Base-by-base conservation (phyloP, 2,888 invertebrate species). In the Diarsia rubi region DNA sequence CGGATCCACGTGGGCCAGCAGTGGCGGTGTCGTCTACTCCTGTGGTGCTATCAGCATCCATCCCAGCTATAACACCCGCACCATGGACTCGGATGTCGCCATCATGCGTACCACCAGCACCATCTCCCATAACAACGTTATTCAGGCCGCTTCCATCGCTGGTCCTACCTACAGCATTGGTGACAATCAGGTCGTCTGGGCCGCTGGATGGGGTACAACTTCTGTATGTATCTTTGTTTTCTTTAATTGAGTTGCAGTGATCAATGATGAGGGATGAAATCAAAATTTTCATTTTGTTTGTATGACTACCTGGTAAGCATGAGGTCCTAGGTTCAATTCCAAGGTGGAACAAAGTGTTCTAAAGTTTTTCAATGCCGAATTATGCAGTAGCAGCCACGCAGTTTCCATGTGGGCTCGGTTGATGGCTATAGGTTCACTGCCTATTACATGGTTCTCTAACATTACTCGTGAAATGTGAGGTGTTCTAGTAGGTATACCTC, bases 161-260 rank as follows among this genome's bases (percentile, higher is more conserved):
- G 85, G 90, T 1, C 24, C 87, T 3, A 91, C 88, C 73, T 93
- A 91, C 74, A 1, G 69, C 44, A 65, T 86, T 21, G 89, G 69
- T 21, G 93, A 94, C 64, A 89, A 91, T 66, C 84, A 88, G 69
- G 86, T 75, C 5, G 93, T 93, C 31, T 91, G 9, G 85, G 90
- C 93, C 12, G 89, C 89, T 60, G 95, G 95, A 27, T 94, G 94
- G 94, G 93, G 94, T n/a, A 82, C 86, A 3, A 90, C 85, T 44
- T 80, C 85, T 57, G 91, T 92, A 81, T 88, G 88, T 88, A 44
- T 47, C 1, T 42, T 42, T 71, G 8, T 37, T 27, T 11, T 14
- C 16, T 14, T 54, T 6, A 54, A 24, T 24, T 24, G 14, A 24
- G 11, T n/a, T 52, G 1, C 21, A n/a, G 3, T 21, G 21, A 21